Percentiles rank a stretch among this genome's conserved stretches.
phyloP scores from a whole-genome alignment of 2,888 invertebrate species.

The Coecobrya sp. region DNA sequence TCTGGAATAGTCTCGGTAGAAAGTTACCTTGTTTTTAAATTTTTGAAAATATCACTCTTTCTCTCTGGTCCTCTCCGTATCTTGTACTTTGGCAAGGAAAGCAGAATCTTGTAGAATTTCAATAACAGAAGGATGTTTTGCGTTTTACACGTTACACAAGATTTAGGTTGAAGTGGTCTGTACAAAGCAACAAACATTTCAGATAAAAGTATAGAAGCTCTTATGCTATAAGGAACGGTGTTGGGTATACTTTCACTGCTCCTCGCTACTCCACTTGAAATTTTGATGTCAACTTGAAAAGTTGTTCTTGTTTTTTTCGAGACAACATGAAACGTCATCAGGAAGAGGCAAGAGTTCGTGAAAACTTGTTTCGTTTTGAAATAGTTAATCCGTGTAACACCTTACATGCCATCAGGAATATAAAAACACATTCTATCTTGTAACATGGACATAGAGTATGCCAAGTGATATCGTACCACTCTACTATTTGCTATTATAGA shows the following conservation, averaged over 20 bases:
- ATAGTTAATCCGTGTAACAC: background rate
- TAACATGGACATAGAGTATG: too few relatives aligned
- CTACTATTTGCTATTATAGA: background rate
- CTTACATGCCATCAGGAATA: background rate
- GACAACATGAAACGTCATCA: background rate
- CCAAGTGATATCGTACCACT: background rate
- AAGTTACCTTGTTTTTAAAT: background rate
- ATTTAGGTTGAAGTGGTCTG: constrained; percentile 57
- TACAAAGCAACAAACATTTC: constrained; percentile 19
- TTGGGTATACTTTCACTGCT: background rate
- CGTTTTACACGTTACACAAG: background rate
- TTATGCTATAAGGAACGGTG: background rate
- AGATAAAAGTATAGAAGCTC: background rate
- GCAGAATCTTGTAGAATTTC: constrained; percentile 14
- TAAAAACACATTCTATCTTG: background rate
- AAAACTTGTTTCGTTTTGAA: background rate
- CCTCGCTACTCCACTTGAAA: background rate
- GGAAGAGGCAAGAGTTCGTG: background rate
- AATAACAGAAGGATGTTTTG: constrained; percentile 53
- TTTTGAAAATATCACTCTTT: background rate
- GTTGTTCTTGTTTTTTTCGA: constrained; percentile 13
- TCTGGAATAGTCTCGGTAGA: background rate
- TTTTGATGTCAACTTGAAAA: constrained; percentile 29
- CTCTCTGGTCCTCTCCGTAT: background rate
- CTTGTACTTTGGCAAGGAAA: background rate